phyloP scores from a whole-genome alignment of 2,797 vertebrate genomes.

The Synaphobranchus kaupii region DNA sequence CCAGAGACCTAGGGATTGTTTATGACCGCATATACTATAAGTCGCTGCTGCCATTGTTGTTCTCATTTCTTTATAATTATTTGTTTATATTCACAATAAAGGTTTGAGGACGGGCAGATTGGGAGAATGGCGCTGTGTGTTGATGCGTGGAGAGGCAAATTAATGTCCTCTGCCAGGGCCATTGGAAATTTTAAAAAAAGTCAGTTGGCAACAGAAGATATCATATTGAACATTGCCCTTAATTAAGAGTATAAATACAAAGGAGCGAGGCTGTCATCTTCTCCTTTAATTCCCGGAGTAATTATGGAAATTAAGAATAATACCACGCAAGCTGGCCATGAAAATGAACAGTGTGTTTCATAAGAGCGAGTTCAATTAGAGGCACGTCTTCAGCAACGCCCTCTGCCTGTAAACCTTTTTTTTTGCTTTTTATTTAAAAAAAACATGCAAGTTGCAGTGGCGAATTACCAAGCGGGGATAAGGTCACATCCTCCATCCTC shows the following conservation, averaged over 20 bases:
- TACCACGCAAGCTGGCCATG: neutral
- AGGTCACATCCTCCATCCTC: neutral
- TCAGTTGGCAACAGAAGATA: neutral
- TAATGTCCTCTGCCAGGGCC: neutral
- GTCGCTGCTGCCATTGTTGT: neutral
- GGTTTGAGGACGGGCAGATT: neutral
- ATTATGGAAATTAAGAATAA: slow-evolving; percentile 20
- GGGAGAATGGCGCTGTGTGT: neutral
- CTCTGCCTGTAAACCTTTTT: neutral
- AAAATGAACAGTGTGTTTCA: neutral
- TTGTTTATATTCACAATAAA: neutral
- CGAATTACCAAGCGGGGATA: neutral
- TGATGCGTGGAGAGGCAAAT: neutral
- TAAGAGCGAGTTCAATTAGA: neutral
- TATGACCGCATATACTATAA: neutral
- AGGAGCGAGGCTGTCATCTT: neutral
- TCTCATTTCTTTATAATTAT: neutral
- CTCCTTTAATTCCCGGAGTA: slow-evolving; percentile 6
- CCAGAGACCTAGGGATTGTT: neutral
- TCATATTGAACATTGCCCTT: neutral
- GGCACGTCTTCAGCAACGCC: neutral
- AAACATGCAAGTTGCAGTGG: neutral
- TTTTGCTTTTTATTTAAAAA: too few relatives aligned
- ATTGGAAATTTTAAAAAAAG: neutral
- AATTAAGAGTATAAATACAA: slow-evolving; percentile 19